Evolutionary conservation across 2,113 vertebrate species (phyloP), one percentile per base, ranked within the genome.

Genomic region (Stegastes partitus): DNA sequence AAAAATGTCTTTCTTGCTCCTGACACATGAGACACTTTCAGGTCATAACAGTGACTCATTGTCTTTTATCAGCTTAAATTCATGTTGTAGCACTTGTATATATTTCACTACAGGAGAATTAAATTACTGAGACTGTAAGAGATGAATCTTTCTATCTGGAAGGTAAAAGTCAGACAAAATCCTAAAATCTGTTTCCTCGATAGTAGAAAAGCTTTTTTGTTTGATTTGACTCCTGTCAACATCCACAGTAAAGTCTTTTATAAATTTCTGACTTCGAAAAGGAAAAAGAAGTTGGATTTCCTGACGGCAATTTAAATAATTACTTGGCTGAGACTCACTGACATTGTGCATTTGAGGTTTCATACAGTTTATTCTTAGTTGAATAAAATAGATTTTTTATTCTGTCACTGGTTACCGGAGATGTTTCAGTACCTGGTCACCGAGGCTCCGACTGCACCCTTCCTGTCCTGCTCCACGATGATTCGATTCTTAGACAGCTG

Each of bases 401-500:
- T 3, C 39, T 42, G 12, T 15, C 39, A 42, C 39, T 22, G 51
- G n/a, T 62, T 22, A 19, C 15, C 1, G 15, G 9, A 19, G 2
- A 58, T 4, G 50, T 62, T 1, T 39, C 44, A 50, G 53, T 93
- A 99, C 98, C 98, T 99, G 93, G 98, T 99, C 39, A 99, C 98
- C 0, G 98, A 99, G 19, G 98, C 98, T 0, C 98, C 98, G 4
- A 99, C 98, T 0, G 96, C 91, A 16, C 98, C 98, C 88, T 99
- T 99, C 85, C 98, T 95, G 82, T 99, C 98, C 34, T 97, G 96
- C 70, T 99, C 98, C 91, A 99, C 98, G 56, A 99, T 99, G 68
- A 99, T 99, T 79, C 98, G 96, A 92, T 99, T 99, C 94, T 99
- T 99, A 11, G 98, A 99, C 65, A 99, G 94, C 90, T 99, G 98